phyloP scores from a whole-genome alignment of 2,888 invertebrate species.

The Mellilla xanthometata region DNA sequence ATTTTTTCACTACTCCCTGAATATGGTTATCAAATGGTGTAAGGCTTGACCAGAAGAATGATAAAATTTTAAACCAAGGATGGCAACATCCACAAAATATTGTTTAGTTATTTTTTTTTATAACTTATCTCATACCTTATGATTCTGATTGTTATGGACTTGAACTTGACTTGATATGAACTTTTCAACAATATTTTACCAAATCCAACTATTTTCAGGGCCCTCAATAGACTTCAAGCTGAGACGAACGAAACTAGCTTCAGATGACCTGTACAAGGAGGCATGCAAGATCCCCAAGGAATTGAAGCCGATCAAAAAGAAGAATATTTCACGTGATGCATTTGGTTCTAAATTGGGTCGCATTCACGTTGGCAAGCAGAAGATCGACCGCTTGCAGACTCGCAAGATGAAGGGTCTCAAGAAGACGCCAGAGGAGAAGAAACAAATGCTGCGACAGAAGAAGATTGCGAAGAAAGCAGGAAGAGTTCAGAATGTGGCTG shows the following conservation, averaged over 20 bases:
- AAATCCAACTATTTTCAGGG: no score
- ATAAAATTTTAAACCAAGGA: no score
- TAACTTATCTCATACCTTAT: no score
- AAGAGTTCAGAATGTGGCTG: constrained; percentile 33
- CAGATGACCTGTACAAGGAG: constrained; percentile 93
- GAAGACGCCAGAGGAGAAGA: constrained; percentile 87
- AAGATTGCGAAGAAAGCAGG: constrained; percentile 62
- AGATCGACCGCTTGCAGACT: constrained; percentile 92
- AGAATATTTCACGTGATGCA: constrained; percentile 93
- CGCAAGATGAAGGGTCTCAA: constrained; percentile 95
- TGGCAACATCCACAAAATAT: no score
- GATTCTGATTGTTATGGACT: no score
- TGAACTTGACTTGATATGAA: no score
- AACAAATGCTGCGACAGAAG: constrained; percentile 80
- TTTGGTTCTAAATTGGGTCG: constrained; percentile 95
- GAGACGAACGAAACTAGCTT: constrained; percentile 93
- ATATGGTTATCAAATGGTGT: no score
- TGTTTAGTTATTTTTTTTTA: no score
- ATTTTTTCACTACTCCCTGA: no score
- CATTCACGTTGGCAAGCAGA: constrained; percentile 96
- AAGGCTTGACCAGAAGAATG: no score
- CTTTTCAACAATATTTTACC: no score
- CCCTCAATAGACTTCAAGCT: constrained; percentile 94
- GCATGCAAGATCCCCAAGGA: constrained; percentile 91
- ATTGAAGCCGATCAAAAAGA: constrained; percentile 90